Conservation (phyloP, 2,888 invertebrate species). For the Stenurella melanura region DNA sequence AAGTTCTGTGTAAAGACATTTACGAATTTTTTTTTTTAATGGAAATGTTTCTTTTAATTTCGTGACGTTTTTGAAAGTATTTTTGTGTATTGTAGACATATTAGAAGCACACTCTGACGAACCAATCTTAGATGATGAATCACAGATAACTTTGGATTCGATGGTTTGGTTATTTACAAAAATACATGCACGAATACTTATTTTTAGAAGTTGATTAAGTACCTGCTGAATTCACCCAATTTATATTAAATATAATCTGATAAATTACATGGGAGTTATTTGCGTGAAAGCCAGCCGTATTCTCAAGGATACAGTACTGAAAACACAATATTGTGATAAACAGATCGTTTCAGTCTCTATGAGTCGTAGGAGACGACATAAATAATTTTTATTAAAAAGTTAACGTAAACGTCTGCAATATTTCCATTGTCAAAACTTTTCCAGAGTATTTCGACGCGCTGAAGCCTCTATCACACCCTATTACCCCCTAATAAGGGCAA, state of each 20-base stretch:
- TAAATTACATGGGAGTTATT: neutral
- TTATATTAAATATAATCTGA: neutral
- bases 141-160: neutral
- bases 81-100: too few relatives aligned
- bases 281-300: neutral
- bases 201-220: conserved; percentile 6
- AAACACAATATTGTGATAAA: neutral
- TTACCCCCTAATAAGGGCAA: too few relatives aligned
- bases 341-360: neutral
- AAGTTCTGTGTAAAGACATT: too few relatives aligned
- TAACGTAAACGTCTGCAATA: too few relatives aligned
- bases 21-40: too few relatives aligned
- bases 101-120: too few relatives aligned
- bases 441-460: too few relatives aligned
- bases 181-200: conserved; percentile 8
- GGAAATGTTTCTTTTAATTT: too few relatives aligned
- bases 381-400: neutral
- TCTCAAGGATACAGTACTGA: neutral
- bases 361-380: too few relatives aligned
- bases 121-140: neutral
- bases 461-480: too few relatives aligned
- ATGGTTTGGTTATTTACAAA: conserved; percentile 5
- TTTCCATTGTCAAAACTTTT: too few relatives aligned
- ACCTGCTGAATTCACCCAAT: neutral
- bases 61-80: too few relatives aligned